Evolutionary conservation across 2,797 vertebrate species (phyloP).

Genomic region (Enteromius thamalakanensis): DNA sequence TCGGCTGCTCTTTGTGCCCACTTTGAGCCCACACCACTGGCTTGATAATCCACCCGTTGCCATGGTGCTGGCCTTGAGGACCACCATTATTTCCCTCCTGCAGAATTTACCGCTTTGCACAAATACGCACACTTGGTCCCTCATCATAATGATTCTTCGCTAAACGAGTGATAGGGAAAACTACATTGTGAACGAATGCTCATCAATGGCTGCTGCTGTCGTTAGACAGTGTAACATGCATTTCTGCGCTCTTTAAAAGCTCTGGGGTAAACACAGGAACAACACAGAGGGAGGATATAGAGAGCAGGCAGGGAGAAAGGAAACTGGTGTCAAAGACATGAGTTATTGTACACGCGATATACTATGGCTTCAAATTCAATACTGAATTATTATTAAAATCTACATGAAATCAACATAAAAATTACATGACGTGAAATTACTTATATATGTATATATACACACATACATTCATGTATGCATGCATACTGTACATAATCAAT

Average conservation of each 20-base stretch:
- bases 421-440: background rate
- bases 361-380: background rate
- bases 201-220: slow-evolving; percentile 22
- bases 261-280: background rate
- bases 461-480: too few species aligned
- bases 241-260: slow-evolving; percentile 13
- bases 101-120: slow-evolving; percentile 50
- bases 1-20: slow-evolving; percentile 49
- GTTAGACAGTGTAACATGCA: slow-evolving; percentile 42
- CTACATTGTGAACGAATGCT: slow-evolving; percentile 39
- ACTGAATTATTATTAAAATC: background rate
- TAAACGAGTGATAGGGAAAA: slow-evolving; percentile 42
- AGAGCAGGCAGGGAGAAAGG: background rate
- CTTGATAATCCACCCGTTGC: slow-evolving; percentile 62
- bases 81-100: slow-evolving; percentile 49
- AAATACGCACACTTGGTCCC: slow-evolving; percentile 31
- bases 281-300: background rate
- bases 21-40: slow-evolving; percentile 43
- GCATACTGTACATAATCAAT: too few species aligned
- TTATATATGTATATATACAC: too few species aligned
- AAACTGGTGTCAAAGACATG: background rate
- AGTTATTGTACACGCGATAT: background rate
- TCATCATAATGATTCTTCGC: slow-evolving; percentile 46
- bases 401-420: background rate
- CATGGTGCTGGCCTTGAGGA: slow-evolving; percentile 65